Evolutionary conservation across 2,888 invertebrate species (phyloP).

Genomic region (Rotaria sp.): DNA sequence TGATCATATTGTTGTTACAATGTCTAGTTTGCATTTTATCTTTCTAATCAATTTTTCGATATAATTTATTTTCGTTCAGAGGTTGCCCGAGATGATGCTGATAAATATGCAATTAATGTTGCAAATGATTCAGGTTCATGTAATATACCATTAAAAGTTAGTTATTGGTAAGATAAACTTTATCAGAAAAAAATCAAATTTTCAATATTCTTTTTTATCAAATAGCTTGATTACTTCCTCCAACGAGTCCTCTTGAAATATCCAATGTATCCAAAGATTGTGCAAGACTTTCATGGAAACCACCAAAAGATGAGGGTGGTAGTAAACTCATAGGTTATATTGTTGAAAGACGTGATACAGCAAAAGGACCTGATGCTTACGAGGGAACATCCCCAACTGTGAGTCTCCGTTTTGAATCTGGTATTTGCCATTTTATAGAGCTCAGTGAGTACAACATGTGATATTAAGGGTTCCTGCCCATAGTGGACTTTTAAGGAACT

Average conservation of each 20-base stretch:
- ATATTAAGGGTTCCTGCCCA: no score
- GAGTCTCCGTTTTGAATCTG: no score
- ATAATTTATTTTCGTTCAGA: slow-evolving; percentile 59
- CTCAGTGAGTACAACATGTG: no score
- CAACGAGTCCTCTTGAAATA: slow-evolving; percentile 79
- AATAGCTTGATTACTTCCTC: slow-evolving; percentile 77
- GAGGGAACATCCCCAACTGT: no score
- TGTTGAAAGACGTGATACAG: slow-evolving; percentile 80
- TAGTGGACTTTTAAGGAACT: no score
- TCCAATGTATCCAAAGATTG: slow-evolving; percentile 82
- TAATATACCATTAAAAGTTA: no score
- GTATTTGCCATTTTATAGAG: no score
- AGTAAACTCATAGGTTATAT: slow-evolving; percentile 83
- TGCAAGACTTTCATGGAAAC: slow-evolving; percentile 84
- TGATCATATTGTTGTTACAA: slow-evolving; percentile 43
- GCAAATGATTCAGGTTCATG: slow-evolving; percentile 83
- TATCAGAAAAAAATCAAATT: no score
- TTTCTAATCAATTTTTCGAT: no score
- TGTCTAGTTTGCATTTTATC: slow-evolving; percentile 42
- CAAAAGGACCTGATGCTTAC: slow-evolving; percentile 68
- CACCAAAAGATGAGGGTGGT: slow-evolving; percentile 88
- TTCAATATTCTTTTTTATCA: no score
- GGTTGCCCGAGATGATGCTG: slow-evolving; percentile 78
- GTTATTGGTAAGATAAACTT: no score
- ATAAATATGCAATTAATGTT: slow-evolving; percentile 75